These are phyloP conservation scores for Carabus problematicus DNA, from an alignment of 2,888 invertebrate species.

Conservation along the genomic window DNA sequence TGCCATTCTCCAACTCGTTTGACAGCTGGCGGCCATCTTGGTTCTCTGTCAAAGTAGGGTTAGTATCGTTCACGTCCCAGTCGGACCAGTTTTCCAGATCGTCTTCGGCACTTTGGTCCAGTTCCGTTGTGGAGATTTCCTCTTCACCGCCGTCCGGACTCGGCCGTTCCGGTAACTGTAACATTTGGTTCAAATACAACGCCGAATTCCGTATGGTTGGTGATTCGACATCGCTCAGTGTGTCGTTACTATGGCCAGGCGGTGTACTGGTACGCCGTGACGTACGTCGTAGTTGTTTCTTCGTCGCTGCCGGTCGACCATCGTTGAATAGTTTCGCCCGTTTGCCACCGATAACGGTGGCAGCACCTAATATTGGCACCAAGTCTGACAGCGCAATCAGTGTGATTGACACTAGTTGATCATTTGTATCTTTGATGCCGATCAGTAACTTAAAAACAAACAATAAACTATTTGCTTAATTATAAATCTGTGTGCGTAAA, in stretches of 20 bases:
- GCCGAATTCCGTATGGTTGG: constrained; percentile 19
- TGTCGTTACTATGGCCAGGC: constrained; percentile 16
- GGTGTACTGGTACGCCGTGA: constrained; percentile 22
- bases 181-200: constrained; percentile 56
- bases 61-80: constrained; percentile 68
- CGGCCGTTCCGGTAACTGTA: constrained; percentile 73
- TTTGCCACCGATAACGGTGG: constrained; percentile 84
- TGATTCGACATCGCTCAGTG: constrained; percentile 14
- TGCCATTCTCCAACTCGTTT: no score
- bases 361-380: constrained; percentile 83
- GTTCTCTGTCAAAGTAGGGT: neutral
- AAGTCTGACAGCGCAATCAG: constrained; percentile 82
- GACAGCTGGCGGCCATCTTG: no score
- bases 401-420: constrained; percentile 81
- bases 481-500: neutral
- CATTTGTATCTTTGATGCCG: constrained; percentile 87
- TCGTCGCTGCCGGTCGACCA: constrained; percentile 69
- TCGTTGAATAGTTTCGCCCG: constrained; percentile 84
- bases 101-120: constrained; percentile 58
- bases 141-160: constrained; percentile 87
- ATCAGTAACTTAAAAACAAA: constrained; percentile 70
- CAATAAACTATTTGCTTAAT: neutral
- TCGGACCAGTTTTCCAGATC: constrained; percentile 83
- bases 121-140: constrained; percentile 59
- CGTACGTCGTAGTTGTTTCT: constrained; percentile 21